phyloP scores from a whole-genome alignment of 2,113 vertebrate species.

The Chloroceryle aenea region DNA sequence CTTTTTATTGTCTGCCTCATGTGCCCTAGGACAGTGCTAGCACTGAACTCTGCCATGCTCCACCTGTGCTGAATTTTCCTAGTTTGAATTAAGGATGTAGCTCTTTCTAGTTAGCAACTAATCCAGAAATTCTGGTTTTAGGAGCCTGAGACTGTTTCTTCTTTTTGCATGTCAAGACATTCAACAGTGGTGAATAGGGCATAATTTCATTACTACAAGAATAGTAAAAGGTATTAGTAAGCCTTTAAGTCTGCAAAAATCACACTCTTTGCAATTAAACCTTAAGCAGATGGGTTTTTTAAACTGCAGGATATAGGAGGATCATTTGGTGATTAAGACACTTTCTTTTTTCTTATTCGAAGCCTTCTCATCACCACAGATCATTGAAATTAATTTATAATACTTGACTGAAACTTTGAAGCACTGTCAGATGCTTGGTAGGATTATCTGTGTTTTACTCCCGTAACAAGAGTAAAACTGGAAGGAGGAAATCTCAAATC shows the following conservation, averaged over 20 bases:
- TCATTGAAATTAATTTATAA: neutral
- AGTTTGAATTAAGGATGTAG: neutral
- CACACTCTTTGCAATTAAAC: neutral
- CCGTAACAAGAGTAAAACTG: neutral
- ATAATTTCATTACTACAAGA: neutral
- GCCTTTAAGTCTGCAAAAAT: neutral
- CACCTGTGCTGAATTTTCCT: neutral
- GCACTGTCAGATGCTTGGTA: neutral
- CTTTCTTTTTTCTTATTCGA: neutral
- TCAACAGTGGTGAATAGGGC: neutral
- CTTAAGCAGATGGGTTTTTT: neutral
- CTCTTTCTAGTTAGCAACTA: neutral
- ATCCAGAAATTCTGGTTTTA: slow-evolving; percentile 26
- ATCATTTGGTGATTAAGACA: neutral
- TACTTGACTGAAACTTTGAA: neutral
- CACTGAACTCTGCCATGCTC: neutral
- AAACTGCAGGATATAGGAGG: neutral
- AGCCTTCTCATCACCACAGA: neutral
- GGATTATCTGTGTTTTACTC: neutral
- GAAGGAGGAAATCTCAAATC: neutral
- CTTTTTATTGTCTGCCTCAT: neutral
- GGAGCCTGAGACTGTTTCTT: neutral
- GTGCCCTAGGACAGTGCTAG: neutral
- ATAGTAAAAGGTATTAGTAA: neutral
- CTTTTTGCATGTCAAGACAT: neutral